These are phyloP conservation scores for Chrysolina americana DNA, from an alignment of 2,888 invertebrate species.

Conservation along the genomic window DNA sequence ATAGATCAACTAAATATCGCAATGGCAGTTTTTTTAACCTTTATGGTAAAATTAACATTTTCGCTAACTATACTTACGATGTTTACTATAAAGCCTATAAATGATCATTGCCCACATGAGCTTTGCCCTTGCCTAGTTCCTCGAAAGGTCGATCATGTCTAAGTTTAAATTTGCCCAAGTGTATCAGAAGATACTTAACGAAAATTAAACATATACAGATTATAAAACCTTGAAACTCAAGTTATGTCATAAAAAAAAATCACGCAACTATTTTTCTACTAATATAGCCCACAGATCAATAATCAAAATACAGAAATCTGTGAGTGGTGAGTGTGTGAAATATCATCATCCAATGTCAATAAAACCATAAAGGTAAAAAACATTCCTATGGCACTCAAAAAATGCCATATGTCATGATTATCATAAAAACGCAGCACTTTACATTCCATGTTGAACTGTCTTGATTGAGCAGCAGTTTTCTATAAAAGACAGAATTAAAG, in stretches of 20 bases:
- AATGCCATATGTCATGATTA: conserved; percentile 89
- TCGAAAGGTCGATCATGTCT: too few relatives aligned
- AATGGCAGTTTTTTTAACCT: too few relatives aligned
- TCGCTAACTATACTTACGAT: too few relatives aligned
- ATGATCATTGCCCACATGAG: too few relatives aligned
- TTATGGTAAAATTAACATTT: too few relatives aligned
- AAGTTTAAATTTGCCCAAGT: too few relatives aligned
- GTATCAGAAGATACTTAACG: too few relatives aligned
- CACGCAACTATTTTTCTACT: background rate
- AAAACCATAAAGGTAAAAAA: conserved; percentile 89
- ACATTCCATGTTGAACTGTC: conserved; percentile 81
- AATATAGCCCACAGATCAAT: background rate
- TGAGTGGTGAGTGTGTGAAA: conserved; percentile 77
- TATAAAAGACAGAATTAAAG: conserved; percentile 61
- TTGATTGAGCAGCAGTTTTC: conserved; percentile 82
- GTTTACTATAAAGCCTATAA: too few relatives aligned
- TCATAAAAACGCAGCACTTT: conserved; percentile 82
- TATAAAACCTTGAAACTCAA: background rate
- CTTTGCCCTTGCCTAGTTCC: too few relatives aligned
- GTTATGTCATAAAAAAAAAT: background rate
- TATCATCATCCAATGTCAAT: conserved; percentile 84
- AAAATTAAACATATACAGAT: too few relatives aligned
- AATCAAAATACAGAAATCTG: conserved; percentile 83
- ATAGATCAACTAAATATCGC: too few relatives aligned
- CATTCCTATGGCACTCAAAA: conserved; percentile 83